These are phyloP conservation scores for Daboia siamensis DNA, from an alignment of 2,113 vertebrate species.

Conservation along the genomic window DNA sequence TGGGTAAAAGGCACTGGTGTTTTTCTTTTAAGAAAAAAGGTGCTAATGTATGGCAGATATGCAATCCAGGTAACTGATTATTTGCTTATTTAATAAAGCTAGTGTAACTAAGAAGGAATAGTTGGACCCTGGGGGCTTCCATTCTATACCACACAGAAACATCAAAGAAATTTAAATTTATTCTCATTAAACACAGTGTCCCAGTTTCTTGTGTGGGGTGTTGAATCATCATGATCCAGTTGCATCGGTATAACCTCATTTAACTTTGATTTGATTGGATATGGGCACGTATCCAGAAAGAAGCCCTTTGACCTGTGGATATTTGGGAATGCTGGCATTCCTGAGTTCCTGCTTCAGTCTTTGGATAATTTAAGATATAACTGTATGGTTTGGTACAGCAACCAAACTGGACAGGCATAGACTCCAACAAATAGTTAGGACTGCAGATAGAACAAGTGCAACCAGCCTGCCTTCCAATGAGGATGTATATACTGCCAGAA, in stretches of 20 bases:
- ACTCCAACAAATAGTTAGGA: neutral
- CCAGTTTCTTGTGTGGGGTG: constrained; percentile 52
- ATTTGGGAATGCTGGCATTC: neutral
- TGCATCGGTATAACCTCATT: constrained; percentile 31
- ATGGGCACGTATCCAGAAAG: neutral
- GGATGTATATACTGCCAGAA: neutral
- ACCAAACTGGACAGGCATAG: neutral
- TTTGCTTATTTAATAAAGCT: constrained; percentile 67
- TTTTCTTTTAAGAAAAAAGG: constrained; percentile 41
- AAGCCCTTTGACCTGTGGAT: neutral
- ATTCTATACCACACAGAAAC: constrained; percentile 62
- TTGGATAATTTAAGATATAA: neutral
- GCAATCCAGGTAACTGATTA: constrained; percentile 50
- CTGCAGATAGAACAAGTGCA: neutral
- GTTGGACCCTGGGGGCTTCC: constrained; percentile 44
- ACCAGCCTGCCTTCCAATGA: neutral
- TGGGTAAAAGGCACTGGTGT: constrained; percentile 33
- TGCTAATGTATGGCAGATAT: constrained; percentile 18
- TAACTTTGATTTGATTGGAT: constrained; percentile 13
- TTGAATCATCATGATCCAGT: constrained; percentile 57
- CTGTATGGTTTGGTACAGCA: neutral
- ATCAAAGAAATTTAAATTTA: constrained; percentile 71
- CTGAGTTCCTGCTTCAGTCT: neutral
- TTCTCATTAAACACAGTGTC: constrained; percentile 62
- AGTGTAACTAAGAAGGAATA: constrained; percentile 61